Conservation (phyloP, 2,113 vertebrate species). For the Macrotus californicus region DNA sequence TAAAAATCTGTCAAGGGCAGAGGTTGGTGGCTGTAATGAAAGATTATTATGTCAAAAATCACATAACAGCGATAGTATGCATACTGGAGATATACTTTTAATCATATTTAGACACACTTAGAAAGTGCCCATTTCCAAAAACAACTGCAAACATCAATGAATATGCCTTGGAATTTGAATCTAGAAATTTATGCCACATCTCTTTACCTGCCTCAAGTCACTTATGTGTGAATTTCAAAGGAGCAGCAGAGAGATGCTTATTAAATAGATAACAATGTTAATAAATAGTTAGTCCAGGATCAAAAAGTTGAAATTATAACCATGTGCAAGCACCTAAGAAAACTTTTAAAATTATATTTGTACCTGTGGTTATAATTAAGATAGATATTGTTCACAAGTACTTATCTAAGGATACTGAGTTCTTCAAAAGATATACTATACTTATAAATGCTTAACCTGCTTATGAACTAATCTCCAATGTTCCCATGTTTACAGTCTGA, state of each 20-base stretch:
- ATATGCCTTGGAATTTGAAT: background rate
- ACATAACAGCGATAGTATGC: background rate
- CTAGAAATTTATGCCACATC: background rate
- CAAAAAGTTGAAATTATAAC: background rate
- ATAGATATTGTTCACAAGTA: constrained; percentile 15
- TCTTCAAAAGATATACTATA: background rate
- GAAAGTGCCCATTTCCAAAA: background rate
- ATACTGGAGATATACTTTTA: constrained; percentile 16
- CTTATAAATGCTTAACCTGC: background rate
- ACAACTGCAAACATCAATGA: background rate
- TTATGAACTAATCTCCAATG: background rate
- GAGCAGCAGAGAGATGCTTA: background rate
- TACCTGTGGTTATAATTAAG: background rate
- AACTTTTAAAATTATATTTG: background rate
- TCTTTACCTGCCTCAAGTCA: background rate
- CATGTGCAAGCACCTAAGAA: background rate
- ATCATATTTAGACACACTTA: background rate
- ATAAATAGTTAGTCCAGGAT: background rate
- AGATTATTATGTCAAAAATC: constrained; percentile 22
- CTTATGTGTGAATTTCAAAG: background rate
- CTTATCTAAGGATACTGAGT: background rate
- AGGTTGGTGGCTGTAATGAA: background rate
- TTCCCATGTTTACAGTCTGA: background rate
- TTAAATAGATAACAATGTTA: background rate
- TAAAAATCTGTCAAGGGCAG: background rate